Evolutionary conservation across 53 echinoderm and acorn worm species (phyloP).

Genomic region (Temnopleurus reevesii): DNA sequence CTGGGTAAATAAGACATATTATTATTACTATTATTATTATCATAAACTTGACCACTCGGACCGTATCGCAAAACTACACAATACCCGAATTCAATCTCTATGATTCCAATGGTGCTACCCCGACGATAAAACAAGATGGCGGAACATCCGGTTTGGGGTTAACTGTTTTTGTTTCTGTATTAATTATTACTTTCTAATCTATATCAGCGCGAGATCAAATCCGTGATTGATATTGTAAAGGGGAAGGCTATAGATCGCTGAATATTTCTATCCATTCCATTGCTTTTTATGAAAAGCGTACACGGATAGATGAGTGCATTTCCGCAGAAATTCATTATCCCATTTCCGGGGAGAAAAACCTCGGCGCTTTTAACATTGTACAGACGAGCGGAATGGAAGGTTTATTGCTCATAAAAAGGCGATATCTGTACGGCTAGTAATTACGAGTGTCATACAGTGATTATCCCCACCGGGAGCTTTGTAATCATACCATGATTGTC

Average conservation of each 20-base stretch:
- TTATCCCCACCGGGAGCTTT: not conserved
- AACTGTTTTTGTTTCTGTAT: not conserved
- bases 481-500: not conserved
- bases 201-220: not conserved
- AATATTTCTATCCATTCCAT: not conserved
- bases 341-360: slow-evolving; percentile 6
- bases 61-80: too few relatives aligned
- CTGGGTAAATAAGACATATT: too few relatives aligned
- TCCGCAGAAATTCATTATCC: slow-evolving; percentile 23
- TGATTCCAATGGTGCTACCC: not conserved
- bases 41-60: too few relatives aligned
- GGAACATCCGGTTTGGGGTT: not conserved
- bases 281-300: not conserved
- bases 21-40: too few relatives aligned
- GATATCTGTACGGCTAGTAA: not conserved
- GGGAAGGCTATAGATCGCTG: not conserved
- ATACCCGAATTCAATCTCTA: too few relatives aligned
- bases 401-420: slow-evolving; percentile 12
- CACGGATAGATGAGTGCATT: not conserved
- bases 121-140: not conserved
- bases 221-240: not conserved
- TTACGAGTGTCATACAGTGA: slow-evolving; percentile 12
- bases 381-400: not conserved
- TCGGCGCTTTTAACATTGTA: slow-evolving; percentile 17
- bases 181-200: not conserved